Conservation (phyloP, 2,797 vertebrate genomes). For the Sebastes itinus region DNA sequence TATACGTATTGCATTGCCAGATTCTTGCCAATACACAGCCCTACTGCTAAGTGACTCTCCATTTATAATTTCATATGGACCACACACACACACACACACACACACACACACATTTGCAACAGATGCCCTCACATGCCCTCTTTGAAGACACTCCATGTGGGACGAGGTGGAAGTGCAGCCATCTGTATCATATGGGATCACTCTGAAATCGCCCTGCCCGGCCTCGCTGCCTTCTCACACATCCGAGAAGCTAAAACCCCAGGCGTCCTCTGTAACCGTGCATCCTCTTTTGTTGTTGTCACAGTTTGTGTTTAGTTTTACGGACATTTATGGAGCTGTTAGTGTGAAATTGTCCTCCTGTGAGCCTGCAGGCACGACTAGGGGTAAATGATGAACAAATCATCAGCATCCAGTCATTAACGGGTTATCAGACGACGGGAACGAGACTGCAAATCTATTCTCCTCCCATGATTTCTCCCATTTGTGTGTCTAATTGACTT, state of each 20-base stretch:
- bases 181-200: constrained; percentile 19
- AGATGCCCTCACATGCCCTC: constrained; percentile 16
- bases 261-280: not conserved
- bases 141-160: constrained; percentile 13
- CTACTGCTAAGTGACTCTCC: not conserved
- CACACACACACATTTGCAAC: constrained; percentile 32
- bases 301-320: constrained; percentile 5
- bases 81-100: constrained; percentile 28
- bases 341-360: not conserved
- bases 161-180: constrained; percentile 9
- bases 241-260: not conserved
- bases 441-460: not conserved
- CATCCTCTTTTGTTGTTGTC: not conserved
- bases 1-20: too few species aligned
- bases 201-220: constrained; percentile 9
- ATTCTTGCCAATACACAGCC: too few species aligned
- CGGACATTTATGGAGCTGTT: not conserved
- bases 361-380: not conserved
- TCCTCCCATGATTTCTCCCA: too few species aligned
- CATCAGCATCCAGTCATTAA: constrained; percentile 19
- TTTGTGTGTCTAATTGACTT: not conserved
- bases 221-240: constrained; percentile 1
- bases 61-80: not conserved
- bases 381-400: constrained; percentile 18
- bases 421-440: constrained; percentile 28